A percentile compares a stretch with the other conserved stretches of the same genome.
Evolutionary conservation across 1,140 invertebrate genomes (phyloP).

Genomic region (Druon quercuslanigerum): DNA sequence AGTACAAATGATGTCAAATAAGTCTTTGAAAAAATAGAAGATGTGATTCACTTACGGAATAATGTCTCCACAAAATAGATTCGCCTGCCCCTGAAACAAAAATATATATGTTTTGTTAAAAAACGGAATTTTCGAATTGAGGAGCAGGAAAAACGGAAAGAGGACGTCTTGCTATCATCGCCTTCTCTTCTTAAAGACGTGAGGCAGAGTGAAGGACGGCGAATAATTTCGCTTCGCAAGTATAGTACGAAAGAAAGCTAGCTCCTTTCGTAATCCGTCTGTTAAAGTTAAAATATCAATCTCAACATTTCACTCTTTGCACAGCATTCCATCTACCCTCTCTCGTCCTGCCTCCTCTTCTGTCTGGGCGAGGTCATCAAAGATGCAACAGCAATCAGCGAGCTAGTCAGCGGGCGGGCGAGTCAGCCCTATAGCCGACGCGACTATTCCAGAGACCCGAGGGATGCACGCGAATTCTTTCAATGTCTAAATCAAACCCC

Average conservation of each 20-base stretch:
- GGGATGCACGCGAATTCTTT: constrained; percentile 65
- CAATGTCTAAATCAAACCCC: constrained; percentile 69
- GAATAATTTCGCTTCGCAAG: constrained; percentile 23
- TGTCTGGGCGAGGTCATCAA: constrained; percentile 74
- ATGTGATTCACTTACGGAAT: too few relatives aligned
- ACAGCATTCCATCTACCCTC: constrained; percentile 58
- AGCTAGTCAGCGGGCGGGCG: constrained; percentile 63
- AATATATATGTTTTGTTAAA: too few relatives aligned
- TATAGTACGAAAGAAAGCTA: background rate
- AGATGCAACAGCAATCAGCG: constrained; percentile 75
- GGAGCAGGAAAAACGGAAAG: too few relatives aligned
- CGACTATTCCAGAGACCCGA: constrained; percentile 47
- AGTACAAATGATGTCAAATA: too few relatives aligned
- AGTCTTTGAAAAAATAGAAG: too few relatives aligned
- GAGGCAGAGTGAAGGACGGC: constrained; percentile 5
- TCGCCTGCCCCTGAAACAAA: too few relatives aligned
- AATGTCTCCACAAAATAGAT: too few relatives aligned
- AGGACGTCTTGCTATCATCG: background rate
- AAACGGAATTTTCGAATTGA: too few relatives aligned
- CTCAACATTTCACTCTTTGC: constrained; percentile 70
- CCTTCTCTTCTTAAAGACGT: background rate
- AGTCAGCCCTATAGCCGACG: constrained; percentile 32
- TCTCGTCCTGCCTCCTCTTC: constrained; percentile 52
- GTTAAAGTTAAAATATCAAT: constrained; percentile 76
- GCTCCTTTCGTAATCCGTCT: constrained; percentile 70